Evolutionary conservation across 2,113 vertebrate species (phyloP).

Genomic region (Colius striatus): DNA sequence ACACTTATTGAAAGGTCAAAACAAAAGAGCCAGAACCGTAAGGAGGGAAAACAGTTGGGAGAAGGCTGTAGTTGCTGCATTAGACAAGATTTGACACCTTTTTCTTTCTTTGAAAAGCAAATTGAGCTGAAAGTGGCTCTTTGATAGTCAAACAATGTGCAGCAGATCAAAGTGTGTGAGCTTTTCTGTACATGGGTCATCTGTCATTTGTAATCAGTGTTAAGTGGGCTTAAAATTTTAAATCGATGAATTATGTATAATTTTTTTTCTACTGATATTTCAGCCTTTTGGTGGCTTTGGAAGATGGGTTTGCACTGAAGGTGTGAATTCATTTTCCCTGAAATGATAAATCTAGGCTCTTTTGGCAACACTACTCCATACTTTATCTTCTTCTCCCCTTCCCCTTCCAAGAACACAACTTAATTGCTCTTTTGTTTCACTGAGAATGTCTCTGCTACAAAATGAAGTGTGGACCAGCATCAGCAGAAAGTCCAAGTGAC

Average conservation of each 20-base stretch:
- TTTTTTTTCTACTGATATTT: neutral
- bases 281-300: neutral
- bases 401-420: neutral
- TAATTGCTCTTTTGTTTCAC: neutral
- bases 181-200: neutral
- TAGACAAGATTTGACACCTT: neutral
- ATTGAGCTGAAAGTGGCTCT: neutral
- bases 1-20: neutral
- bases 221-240: neutral
- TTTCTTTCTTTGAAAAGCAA: neutral
- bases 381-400: neutral
- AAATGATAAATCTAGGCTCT: neutral
- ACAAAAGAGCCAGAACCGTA: neutral
- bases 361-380: neutral
- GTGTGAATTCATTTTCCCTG: constrained; percentile 32
- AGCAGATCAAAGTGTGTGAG: neutral
- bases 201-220: neutral
- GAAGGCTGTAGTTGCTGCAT: neutral
- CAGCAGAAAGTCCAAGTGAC: neutral
- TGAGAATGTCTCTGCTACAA: neutral
- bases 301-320: neutral
- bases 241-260: neutral
- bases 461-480: neutral
- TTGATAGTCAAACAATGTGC: neutral
- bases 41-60: neutral